Conservation (phyloP, 2,888 invertebrate species). For the Cremastinae sp. region DNA sequence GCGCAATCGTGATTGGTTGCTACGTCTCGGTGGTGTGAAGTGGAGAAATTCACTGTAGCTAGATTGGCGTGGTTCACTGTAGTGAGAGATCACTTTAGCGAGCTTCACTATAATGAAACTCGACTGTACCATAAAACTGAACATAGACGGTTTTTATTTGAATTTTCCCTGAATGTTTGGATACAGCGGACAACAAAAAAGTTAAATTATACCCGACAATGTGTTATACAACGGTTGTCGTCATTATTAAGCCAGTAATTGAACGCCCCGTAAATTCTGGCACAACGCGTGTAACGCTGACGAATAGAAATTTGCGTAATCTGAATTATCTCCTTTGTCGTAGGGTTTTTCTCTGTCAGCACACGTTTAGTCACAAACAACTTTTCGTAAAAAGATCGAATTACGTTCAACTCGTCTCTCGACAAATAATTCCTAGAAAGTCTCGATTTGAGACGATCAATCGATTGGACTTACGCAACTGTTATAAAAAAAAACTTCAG, state of each 20-base stretch:
- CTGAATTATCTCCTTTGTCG: not conserved
- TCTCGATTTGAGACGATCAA: no score
- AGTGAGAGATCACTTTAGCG: no score
- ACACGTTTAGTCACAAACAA: not conserved
- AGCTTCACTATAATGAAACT: no score
- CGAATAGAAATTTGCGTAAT: conserved; percentile 14
- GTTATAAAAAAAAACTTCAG: no score
- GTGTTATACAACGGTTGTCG: conserved; percentile 14
- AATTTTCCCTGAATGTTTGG: not conserved
- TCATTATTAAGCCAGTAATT: conserved; percentile 29
- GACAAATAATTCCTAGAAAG: no score
- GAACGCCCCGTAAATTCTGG: conserved; percentile 22
- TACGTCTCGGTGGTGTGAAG: no score
- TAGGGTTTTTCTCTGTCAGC: not conserved
- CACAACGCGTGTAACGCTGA: conserved; percentile 11
- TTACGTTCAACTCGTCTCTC: not conserved
- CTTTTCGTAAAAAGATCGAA: not conserved
- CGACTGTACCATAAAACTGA: no score
- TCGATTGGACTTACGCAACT: no score
- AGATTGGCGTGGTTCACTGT: no score
- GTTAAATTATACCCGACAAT: conserved; percentile 32
- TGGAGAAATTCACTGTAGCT: no score
- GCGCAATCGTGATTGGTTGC: no score
- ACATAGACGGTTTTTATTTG: no score
- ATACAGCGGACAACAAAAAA: not conserved